These are phyloP conservation scores for Henicopernis longicauda DNA, from an alignment of 2,113 vertebrate genomes.

Conservation along the genomic window DNA sequence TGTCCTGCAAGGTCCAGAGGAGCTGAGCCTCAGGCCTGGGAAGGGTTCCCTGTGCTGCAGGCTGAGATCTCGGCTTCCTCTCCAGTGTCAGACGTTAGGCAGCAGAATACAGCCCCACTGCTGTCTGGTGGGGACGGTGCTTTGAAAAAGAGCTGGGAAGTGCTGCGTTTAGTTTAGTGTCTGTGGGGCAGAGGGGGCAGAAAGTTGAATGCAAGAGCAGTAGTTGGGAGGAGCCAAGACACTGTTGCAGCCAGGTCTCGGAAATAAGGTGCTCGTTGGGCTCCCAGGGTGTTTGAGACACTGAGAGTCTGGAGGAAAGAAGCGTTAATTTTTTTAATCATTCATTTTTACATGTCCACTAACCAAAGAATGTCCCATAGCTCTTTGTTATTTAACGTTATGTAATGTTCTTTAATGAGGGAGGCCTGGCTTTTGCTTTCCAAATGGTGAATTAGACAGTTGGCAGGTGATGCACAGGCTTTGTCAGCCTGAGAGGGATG, in stretches of 20 bases:
- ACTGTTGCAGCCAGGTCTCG: background rate
- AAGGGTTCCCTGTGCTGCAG: background rate
- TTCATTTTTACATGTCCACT: background rate
- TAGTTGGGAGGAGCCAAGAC: background rate
- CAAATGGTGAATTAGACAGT: background rate
- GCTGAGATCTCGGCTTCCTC: background rate
- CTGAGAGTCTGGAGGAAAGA: background rate
- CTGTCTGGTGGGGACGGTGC: background rate
- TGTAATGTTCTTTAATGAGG: slow-evolving; percentile 34
- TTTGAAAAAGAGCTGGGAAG: background rate
- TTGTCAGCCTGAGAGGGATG: background rate
- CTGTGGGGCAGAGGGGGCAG: background rate
- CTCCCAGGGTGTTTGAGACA: background rate
- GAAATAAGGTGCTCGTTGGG: background rate
- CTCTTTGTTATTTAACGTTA: background rate
- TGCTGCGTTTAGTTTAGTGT: background rate
- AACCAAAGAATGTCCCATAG: background rate
- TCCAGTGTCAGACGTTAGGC: rapidly evolving
- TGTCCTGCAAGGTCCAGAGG: rapidly evolving
- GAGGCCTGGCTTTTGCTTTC: slow-evolving; percentile 12
- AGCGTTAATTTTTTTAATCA: background rate
- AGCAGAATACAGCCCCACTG: background rate
- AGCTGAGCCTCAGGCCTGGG: background rate
- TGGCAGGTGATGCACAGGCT: background rate
- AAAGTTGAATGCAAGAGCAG: background rate